Conservation (phyloP, 2,113 vertebrate species). For the Hypocryptadius cinnamomeus region DNA sequence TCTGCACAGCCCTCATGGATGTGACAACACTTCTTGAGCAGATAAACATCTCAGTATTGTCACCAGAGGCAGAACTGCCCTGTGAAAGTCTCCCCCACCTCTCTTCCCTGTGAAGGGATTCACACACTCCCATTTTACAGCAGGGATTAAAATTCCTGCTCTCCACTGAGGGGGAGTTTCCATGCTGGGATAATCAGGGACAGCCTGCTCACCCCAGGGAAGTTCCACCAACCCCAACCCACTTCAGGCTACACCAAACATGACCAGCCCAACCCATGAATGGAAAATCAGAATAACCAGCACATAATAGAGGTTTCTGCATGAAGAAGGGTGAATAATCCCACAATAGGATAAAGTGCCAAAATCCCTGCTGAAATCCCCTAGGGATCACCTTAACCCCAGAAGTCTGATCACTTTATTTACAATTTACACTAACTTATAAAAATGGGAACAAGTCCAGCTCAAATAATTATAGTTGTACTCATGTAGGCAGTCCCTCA, state of each 20-base stretch:
- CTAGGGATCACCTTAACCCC: background rate
- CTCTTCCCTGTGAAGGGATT: background rate
- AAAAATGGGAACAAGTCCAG: background rate
- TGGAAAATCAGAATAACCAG: background rate
- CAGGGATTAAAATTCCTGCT: background rate
- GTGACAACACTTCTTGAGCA: background rate
- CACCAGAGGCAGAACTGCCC: background rate
- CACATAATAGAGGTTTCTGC: background rate
- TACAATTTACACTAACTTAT: constrained; percentile 25
- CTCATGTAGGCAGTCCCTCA: background rate
- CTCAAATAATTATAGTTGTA: background rate
- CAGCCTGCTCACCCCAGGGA: background rate
- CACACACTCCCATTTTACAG: background rate
- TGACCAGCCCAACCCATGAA: background rate
- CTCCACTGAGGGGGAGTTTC: background rate
- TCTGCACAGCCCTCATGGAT: background rate
- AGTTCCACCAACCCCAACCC: background rate
- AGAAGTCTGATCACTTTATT: background rate
- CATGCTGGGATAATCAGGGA: background rate
- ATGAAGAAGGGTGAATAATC: background rate
- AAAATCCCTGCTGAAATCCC: background rate
- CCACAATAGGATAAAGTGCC: background rate
- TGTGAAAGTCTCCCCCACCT: background rate
- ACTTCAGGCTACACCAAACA: background rate
- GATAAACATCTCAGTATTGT: background rate